Evolutionary conservation across 1,140 invertebrate genomes (phyloP).

Genomic region (Manduca sexta): DNA sequence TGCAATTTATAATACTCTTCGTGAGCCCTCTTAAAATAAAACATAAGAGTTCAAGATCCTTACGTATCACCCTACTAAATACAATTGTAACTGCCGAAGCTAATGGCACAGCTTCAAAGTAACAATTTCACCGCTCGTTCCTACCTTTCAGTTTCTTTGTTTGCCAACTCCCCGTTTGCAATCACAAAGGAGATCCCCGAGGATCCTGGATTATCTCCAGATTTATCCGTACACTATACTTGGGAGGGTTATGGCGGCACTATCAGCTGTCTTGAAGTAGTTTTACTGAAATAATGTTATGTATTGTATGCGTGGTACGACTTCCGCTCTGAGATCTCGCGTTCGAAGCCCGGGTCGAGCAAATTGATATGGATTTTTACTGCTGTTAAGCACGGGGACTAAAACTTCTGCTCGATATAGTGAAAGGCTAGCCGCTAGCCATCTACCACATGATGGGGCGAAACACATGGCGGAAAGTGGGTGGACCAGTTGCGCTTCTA

Average conservation of each 20-base stretch:
- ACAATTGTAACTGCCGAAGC: too few species aligned
- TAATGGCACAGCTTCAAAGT: slow-evolving; percentile 3
- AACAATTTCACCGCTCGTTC: slow-evolving; percentile 9
- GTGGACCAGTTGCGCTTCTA: too few species aligned
- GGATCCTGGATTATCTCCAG: slow-evolving; percentile 38
- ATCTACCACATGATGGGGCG: neutral
- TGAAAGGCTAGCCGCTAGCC: neutral
- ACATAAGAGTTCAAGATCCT: too few species aligned
- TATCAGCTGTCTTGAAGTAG: slow-evolving; percentile 1
- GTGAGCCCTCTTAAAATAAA: too few species aligned
- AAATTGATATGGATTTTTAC: neutral
- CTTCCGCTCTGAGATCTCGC: too few species aligned
- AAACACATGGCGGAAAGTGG: too few species aligned
- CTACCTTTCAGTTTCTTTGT: slow-evolving; percentile 20
- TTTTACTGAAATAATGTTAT: too few species aligned
- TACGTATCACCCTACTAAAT: too few species aligned
- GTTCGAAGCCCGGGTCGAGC: neutral
- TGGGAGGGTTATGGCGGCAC: slow-evolving; percentile 3
- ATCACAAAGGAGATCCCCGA: slow-evolving; percentile 39
- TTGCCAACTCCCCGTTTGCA: slow-evolving; percentile 24
- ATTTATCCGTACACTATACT: slow-evolving; percentile 22
- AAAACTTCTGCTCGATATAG: neutral
- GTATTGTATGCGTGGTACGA: too few species aligned
- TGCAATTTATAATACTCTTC: too few species aligned
- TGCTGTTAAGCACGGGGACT: neutral